These are phyloP conservation scores for Rhagophthalmus giganteus DNA, from an alignment of 2,888 invertebrate genomes.

Conservation along the genomic window DNA sequence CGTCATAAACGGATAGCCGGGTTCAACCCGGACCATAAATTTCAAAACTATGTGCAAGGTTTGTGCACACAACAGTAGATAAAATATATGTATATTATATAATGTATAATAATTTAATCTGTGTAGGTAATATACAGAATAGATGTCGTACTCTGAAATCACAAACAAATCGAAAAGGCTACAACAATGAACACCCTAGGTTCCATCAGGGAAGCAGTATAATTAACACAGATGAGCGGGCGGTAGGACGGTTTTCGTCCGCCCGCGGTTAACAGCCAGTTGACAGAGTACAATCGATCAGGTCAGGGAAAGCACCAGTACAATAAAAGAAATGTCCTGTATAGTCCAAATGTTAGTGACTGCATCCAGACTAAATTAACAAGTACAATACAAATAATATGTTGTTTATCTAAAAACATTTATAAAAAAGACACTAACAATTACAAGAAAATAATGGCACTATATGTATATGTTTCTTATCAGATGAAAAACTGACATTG, in stretches of 20 bases:
- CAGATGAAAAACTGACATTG: constrained; percentile 32
- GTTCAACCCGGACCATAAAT: constrained; percentile 46
- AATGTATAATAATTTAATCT: constrained; percentile 52
- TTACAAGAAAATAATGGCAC: constrained; percentile 58
- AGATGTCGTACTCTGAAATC: constrained; percentile 54
- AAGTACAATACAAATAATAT: constrained; percentile 56
- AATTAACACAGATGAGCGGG: constrained; percentile 48
- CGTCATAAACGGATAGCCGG: constrained; percentile 48
- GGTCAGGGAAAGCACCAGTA: constrained; percentile 54
- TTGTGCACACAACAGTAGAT: constrained; percentile 58
- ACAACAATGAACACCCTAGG: constrained; percentile 58
- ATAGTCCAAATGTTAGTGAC: constrained; percentile 51
- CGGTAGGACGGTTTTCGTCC: constrained; percentile 28
- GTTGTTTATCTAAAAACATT: constrained; percentile 56
- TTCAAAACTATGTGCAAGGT: constrained; percentile 57
- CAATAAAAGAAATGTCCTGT: constrained; percentile 51
- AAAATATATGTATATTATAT: constrained; percentile 54
- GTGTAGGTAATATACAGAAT: constrained; percentile 56
- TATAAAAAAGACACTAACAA: constrained; percentile 57
- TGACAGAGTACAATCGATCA: constrained; percentile 54
- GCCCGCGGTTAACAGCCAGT: constrained; percentile 49
- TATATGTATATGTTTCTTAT: constrained; percentile 48
- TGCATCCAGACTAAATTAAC: constrained; percentile 56
- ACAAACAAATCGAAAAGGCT: constrained; percentile 56
- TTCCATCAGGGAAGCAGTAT: constrained; percentile 56